phyloP scores from a whole-genome alignment of 2,888 invertebrate genomes.

The Sarcophaga subvicina region DNA sequence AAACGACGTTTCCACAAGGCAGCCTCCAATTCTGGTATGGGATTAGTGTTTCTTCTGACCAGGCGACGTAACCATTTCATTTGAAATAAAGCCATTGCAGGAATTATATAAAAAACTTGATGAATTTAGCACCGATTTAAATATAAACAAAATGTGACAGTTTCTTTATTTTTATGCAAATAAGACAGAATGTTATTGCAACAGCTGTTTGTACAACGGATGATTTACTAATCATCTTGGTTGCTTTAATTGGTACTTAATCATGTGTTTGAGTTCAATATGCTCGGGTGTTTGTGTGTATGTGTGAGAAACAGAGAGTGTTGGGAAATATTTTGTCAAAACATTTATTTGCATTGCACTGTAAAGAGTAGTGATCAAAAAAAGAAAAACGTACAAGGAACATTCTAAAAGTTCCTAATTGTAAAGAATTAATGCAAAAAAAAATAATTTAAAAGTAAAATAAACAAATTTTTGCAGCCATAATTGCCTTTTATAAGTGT shows the following conservation, averaged over 20 bases:
- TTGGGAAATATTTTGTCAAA: conserved; percentile 41
- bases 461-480: background rate
- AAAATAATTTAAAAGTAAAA: background rate
- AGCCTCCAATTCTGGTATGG: conserved; percentile 83
- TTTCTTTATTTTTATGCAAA: background rate
- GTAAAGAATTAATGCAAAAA: background rate
- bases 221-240: background rate
- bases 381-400: conserved; percentile 18
- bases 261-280: background rate
- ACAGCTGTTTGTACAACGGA: conserved; percentile 22
- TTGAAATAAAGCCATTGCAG: conserved; percentile 81
- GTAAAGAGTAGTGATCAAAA: conserved; percentile 7
- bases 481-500: conserved; percentile 19
- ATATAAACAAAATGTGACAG: conserved; percentile 31
- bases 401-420: conserved; percentile 18
- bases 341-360: conserved; percentile 33
- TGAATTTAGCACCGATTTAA: conserved; percentile 10
- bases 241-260: conserved; percentile 1
- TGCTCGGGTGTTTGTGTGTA: background rate
- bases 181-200: background rate
- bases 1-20: conserved; percentile 85
- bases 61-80: conserved; percentile 83
- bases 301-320: background rate
- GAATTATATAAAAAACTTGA: conserved; percentile 43
- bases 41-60: conserved; percentile 82